Evolutionary conservation across 2,113 vertebrate species (phyloP).

Genomic region (Zosterops lateralis): DNA sequence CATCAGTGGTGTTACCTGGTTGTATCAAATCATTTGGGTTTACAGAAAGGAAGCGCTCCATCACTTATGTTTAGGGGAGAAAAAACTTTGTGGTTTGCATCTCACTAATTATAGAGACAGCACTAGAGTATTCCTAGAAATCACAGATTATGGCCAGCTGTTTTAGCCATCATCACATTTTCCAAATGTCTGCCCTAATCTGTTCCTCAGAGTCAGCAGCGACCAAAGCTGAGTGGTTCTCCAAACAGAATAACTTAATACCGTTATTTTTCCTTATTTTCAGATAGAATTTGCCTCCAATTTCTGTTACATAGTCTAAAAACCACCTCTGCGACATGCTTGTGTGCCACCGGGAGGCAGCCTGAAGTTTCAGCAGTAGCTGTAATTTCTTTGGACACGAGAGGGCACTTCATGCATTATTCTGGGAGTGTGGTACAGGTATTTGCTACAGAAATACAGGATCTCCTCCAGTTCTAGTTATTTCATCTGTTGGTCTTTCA

Average conservation of each 20-base stretch:
- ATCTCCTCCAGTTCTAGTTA: not conserved
- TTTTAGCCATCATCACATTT: not conserved
- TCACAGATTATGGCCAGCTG: not conserved
- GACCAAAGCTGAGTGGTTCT: not conserved
- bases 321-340: not conserved
- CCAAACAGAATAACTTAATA: not conserved
- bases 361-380: not conserved
- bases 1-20: not conserved
- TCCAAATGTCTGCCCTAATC: not conserved
- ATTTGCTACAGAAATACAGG: not conserved
- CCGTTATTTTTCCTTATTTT: not conserved
- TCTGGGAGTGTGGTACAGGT: not conserved
- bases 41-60: not conserved
- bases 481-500: not conserved
- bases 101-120: not conserved
- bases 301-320: not conserved
- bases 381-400: conserved; percentile 45
- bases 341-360: not conserved
- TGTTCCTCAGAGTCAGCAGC: not conserved
- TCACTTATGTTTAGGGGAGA: not conserved
- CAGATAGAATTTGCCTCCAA: not conserved
- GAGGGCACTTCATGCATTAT: conserved; percentile 61
- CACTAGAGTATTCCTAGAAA: not conserved
- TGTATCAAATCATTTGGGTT: not conserved
- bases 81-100: not conserved